A percentile compares a stretch with the other conserved stretches of the same genome.
These are phyloP conservation scores for Chelon auratus DNA, from an alignment of 2,797 vertebrate genomes.

Conservation along the genomic window DNA sequence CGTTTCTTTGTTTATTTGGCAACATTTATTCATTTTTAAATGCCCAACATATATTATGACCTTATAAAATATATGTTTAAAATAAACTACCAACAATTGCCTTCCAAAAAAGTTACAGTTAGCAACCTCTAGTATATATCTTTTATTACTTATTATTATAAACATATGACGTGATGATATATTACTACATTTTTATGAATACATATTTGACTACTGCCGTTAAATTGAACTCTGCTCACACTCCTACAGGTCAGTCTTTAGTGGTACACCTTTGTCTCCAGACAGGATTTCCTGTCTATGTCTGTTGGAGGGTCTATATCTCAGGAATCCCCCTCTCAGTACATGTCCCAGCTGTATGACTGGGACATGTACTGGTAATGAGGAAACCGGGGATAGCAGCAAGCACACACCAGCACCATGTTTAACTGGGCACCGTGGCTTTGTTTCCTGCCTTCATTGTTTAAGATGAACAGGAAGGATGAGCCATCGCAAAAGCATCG, in stretches of 20 bases:
- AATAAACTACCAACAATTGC: too few relatives aligned
- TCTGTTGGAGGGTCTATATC: conserved; percentile 38
- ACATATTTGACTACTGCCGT: neutral
- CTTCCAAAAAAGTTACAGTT: too few relatives aligned
- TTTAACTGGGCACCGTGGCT: conserved; percentile 24
- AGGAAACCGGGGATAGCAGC: conserved; percentile 19
- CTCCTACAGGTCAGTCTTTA: conserved; percentile 13
- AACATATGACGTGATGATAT: too few relatives aligned
- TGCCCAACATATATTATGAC: too few relatives aligned
- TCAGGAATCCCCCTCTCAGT: neutral
- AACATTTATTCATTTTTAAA: too few relatives aligned
- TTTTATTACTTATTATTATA: too few relatives aligned
- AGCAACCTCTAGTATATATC: too few relatives aligned
- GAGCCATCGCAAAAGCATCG: conserved; percentile 43
- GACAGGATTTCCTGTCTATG: conserved; percentile 71
- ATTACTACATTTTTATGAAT: neutral
- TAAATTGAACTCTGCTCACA: conserved; percentile 10
- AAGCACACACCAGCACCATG: neutral
- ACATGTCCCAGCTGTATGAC: conserved; percentile 16
- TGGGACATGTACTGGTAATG: conserved; percentile 21
- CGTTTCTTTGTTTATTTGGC: too few relatives aligned
- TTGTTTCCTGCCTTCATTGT: conserved; percentile 72
- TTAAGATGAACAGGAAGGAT: conserved; percentile 69
- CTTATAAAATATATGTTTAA: too few relatives aligned
- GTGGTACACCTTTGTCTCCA: conserved; percentile 43